Conservation (phyloP, 2,888 invertebrate species). For the Synanthedon andrenaeformis region DNA sequence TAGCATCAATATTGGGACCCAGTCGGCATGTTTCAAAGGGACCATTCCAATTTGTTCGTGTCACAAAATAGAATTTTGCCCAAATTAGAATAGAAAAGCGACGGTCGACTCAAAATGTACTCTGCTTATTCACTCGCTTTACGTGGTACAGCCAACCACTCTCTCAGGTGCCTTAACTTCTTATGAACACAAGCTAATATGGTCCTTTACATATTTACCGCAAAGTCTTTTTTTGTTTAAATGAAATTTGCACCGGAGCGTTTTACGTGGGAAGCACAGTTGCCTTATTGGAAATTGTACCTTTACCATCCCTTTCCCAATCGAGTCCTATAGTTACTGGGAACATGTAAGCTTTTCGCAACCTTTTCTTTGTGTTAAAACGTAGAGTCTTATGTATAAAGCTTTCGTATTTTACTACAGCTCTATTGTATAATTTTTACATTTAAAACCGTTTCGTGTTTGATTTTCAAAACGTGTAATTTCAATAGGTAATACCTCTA, state of each 20-base stretch:
- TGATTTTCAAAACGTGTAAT: neutral
- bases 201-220: too few species aligned
- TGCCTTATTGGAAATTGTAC: constrained; percentile 53
- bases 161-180: neutral
- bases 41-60: constrained; percentile 44
- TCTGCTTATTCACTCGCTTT: constrained; percentile 38
- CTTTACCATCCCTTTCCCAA: constrained; percentile 45
- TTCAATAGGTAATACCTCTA: neutral
- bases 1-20: neutral
- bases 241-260: neutral
- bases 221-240: neutral
- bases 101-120: constrained; percentile 28
- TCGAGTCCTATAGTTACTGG: constrained; percentile 17
- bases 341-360: constrained; percentile 35
- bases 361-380: constrained; percentile 39
- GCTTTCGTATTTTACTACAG: neutral
- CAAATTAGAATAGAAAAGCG: constrained; percentile 41
- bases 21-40: constrained; percentile 21
- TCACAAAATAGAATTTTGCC: constrained; percentile 46
- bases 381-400: constrained; percentile 38
- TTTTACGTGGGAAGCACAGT: neutral
- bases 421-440: neutral
- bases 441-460: neutral
- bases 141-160: constrained; percentile 14
- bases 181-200: too few species aligned